Evolutionary conservation across 1,140 invertebrate species (phyloP).

Genomic region (Drosophila pseudoobscura): DNA sequence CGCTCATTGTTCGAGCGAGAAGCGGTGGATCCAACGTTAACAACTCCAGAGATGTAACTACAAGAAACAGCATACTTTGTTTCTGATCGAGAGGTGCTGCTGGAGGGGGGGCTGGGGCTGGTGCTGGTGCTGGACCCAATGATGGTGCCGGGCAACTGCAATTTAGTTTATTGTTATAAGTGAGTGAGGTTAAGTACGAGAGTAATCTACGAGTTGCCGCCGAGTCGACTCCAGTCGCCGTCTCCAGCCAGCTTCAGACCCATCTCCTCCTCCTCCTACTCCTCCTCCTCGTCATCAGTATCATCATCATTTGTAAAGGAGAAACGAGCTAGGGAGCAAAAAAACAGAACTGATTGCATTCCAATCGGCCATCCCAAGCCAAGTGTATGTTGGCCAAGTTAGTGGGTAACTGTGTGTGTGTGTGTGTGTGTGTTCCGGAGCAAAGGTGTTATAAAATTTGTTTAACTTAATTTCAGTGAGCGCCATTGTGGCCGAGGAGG

Average conservation of each 20-base stretch:
- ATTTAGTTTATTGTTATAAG: constrained; percentile 83
- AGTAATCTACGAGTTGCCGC: constrained; percentile 66
- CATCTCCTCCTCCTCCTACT: constrained; percentile 12
- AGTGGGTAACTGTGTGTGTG: constrained; percentile 52
- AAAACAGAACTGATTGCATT: constrained; percentile 73
- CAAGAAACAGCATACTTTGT: constrained; percentile 72
- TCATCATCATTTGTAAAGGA: constrained; percentile 77
- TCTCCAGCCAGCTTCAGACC: not conserved
- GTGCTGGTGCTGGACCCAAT: too few species aligned
- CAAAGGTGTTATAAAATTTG: constrained; percentile 83
- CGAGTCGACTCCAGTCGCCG: constrained; percentile 1
- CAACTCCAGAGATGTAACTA: constrained; percentile 70
- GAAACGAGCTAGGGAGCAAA: constrained; percentile 15
- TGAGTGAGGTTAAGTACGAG: constrained; percentile 79
- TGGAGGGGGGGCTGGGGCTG: not conserved
- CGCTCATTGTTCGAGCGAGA: constrained; percentile 49
- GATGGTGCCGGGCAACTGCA: constrained; percentile 46
- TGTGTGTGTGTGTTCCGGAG: constrained; percentile 46
- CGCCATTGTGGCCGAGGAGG: constrained; percentile 39
- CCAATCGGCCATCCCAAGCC: constrained; percentile 28
- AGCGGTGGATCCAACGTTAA: constrained; percentile 37
- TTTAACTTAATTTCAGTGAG: constrained; percentile 82
- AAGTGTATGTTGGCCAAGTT: constrained; percentile 29
- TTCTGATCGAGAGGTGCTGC: constrained; percentile 43
- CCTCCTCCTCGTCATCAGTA: constrained; percentile 28